Base-by-base conservation (phyloP, 2,888 invertebrate genomes). In the Eupithecia subumbrata region DNA sequence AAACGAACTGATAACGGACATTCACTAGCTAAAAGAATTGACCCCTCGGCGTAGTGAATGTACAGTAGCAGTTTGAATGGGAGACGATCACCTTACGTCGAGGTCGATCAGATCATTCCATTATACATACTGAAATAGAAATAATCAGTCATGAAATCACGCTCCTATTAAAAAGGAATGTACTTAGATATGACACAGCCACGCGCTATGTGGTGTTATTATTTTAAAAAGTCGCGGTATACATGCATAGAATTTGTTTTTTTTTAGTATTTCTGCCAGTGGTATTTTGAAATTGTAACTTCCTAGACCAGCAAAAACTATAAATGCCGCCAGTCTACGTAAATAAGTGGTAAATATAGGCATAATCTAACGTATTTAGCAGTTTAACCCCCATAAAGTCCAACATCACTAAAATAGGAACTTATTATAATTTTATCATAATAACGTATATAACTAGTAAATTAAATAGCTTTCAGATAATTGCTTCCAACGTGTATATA, bases 151-250 rank as follows among this genome's bases (percentile, higher is more conserved):
- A 87, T 88, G 88, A 92, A 89, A 91, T 84, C 82, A 88, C 85
- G 87, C 88, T 90, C 91, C 87, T 85, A 86, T 81, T 74, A 64
- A 84, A 69, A 71, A 90, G 90, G 90, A 91, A 92, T 91, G 93
- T 89, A 90, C 93, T 94, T 92, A 92, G 90, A 84, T 90, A 92
- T 91, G 84, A 90, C 94, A 94, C 93, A 94, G 93, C 93, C 92
- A 87, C 76, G 52, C 73, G 72, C 76, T 69, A 75, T 77, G 77
- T 78, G 80, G 75, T 82, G 60, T 77, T 82, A 22, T 67, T 25
- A 68, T 48, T 34, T 60, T n/a, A 70, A 74, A 73, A 75, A 80
- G 71, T 71, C 69, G 73, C 71, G 71, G 73, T 70, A 72, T 72
- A 72, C 68, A 76, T 80, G 73, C 67, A 78, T 76, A 69, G 30